Base-by-base conservation (phyloP, 2,797 vertebrate species). In the Microcaecilia unicolor region DNA sequence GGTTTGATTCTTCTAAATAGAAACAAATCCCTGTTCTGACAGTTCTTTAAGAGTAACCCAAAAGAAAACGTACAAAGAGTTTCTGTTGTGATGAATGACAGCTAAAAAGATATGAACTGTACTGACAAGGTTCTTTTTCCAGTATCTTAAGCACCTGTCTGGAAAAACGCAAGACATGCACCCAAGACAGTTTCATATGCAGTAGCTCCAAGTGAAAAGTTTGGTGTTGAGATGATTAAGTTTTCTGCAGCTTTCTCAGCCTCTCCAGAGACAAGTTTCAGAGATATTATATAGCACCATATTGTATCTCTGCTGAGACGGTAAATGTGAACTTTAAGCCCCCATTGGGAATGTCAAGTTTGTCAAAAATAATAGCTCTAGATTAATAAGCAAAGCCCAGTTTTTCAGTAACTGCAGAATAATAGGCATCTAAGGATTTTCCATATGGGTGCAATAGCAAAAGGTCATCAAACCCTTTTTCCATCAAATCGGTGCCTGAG, bases 41-140 rank as follows among this genome's bases (percentile, higher is more conserved):
- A n/a, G n/a, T n/a, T n/a, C n/a, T n/a, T n/a, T n/a, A n/a, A n/a
- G n/a, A n/a, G n/a, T n/a, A n/a, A n/a, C n/a, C n/a, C n/a, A n/a
- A n/a, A n/a, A n/a, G n/a, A n/a, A n/a, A n/a, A n/a, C n/a, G n/a
- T n/a, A n/a, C n/a, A n/a, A n/a, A n/a, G n/a, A n/a, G n/a, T n/a
- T n/a, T n/a, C n/a, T n/a, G n/a, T n/a, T n/a, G n/a, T n/a, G n/a
- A n/a, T n/a, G n/a, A n/a, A n/a, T n/a, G n/a, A n/a, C n/a, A n/a
- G n/a, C n/a, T n/a, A n/a, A n/a, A n/a, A n/a, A n/a, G n/a, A n/a
- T n/a, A n/a, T n/a, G n/a, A n/a, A n/a, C n/a, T n/a, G n/a, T n/a
- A n/a, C n/a, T 49, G 56, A 61, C 45, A 46, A 53, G 34, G 67
- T 63, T 25, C 32, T 8, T 5, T 15, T 5, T 39, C 31, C 58